Evolutionary conservation across 2,888 invertebrate genomes (phyloP), one percentile per base, ranked within the genome.

Genomic region (Syrphus vitripennis): DNA sequence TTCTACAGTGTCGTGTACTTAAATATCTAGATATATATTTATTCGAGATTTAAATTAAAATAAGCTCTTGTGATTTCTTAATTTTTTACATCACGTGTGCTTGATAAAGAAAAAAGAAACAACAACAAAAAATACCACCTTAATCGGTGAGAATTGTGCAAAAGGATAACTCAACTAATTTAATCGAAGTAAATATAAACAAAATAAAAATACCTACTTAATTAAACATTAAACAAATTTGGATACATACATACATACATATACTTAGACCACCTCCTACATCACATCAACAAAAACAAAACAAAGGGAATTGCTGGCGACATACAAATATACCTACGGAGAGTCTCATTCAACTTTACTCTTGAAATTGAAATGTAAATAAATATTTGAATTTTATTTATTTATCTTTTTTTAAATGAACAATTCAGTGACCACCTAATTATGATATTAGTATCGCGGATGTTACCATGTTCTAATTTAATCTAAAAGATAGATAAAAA

Each of bases 331-430:
- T n/a, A n/a, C n/a, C n/a, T n/a, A n/a, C n/a, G 29, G n/a, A 19
- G 67, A n/a, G n/a, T n/a, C n/a, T 75, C 45, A 75, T 59, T 75
- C 80, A 69, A 63, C 67, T 9, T 10, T n/a, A n/a, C n/a, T n/a
- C n/a, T n/a, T n/a, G n/a, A n/a, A n/a, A n/a, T 21, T 57, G 34
- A 76, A 75, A 81, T 70, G 81, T 81, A 81, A 81, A 76, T 76
- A 81, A 37, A 14, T 37, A 34, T 63, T 55, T 45, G 7, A 1
- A 19, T 7, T 57, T 12, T 65, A 42, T 19, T 16, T 48, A 24
- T 42, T 10, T n/a, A 31, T 42, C 3, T 40, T 40, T 48, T 31
- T 75, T 45, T n/a, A 21, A 31, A 24, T 26, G 5, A 14, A 21
- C 5, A 53, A 50, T 9, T 9, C 19, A 19, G 19, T 3, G 16